phyloP scores from a whole-genome alignment of 2,888 invertebrate species.

The Molorchus minor region DNA sequence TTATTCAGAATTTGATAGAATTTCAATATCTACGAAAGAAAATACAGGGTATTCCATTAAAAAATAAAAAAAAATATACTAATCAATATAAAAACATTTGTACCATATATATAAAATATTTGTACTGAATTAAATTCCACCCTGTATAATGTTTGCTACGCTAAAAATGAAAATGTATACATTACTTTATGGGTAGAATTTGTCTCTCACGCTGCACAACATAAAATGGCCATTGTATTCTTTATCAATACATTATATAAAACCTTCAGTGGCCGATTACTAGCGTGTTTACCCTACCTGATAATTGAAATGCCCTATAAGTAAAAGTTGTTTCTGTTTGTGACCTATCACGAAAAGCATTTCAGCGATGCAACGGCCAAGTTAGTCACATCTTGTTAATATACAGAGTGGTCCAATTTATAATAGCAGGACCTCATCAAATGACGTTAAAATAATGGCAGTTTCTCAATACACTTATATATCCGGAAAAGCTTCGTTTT shows the following conservation, averaged over 20 bases:
- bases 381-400: background rate
- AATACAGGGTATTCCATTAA: too few species aligned
- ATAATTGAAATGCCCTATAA: background rate
- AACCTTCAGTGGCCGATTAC: background rate
- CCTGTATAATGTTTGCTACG: too few species aligned
- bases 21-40: too few species aligned
- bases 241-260: background rate
- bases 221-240: background rate
- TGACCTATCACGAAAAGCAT: background rate
- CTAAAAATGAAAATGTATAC: background rate
- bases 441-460: background rate
- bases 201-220: background rate
- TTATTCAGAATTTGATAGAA: too few species aligned
- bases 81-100: too few species aligned
- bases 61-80: too few species aligned
- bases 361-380: background rate
- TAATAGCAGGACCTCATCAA: background rate
- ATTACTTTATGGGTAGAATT: background rate
- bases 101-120: too few species aligned
- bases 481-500: background rate
- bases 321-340: conserved; percentile 5
- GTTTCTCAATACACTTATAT: background rate
- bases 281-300: too few species aligned
- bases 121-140: too few species aligned
- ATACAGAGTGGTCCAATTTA: background rate